phyloP scores from a whole-genome alignment of 2,888 invertebrate genomes.

The Meiosimyza platycephala region DNA sequence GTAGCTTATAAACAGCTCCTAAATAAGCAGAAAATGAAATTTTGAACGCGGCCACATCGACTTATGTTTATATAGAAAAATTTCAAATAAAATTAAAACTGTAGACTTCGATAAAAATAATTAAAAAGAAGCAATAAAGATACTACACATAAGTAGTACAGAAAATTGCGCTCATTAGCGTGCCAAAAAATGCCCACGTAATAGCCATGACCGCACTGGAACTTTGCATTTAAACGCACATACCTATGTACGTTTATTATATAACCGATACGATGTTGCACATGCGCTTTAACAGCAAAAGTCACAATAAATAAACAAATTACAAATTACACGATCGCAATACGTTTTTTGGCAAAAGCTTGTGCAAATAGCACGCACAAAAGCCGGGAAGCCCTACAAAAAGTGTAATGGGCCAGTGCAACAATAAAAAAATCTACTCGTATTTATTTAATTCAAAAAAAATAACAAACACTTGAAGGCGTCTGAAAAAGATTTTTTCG shows the following conservation, averaged over 20 bases:
- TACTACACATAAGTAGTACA: no score
- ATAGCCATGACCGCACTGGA: constrained; percentile 36
- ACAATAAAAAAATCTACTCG: background rate
- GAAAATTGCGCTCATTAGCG: constrained; percentile 24
- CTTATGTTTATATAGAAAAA: no score
- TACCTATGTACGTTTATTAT: no score
- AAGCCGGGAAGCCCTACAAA: constrained; percentile 35
- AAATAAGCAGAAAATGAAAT: no score
- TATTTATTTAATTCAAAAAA: background rate
- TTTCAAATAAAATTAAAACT: no score
- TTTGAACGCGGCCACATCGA: no score
- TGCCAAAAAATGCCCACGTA: constrained; percentile 36
- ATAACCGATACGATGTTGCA: no score
- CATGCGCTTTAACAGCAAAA: no score
- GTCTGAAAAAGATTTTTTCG: constrained; percentile 15
- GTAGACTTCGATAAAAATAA: no score
- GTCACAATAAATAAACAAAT: no score
- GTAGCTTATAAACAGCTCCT: no score
- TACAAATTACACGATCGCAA: background rate
- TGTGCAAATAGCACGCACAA: constrained; percentile 14
- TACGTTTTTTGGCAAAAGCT: constrained; percentile 42
- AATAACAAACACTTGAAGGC: background rate
- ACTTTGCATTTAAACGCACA: background rate
- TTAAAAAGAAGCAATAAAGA: no score
- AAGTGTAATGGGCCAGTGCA: constrained; percentile 22